Conservation (phyloP, 37 sponge, comb jelly and placozoan genomes). For the Ephydatia muelleri region DNA sequence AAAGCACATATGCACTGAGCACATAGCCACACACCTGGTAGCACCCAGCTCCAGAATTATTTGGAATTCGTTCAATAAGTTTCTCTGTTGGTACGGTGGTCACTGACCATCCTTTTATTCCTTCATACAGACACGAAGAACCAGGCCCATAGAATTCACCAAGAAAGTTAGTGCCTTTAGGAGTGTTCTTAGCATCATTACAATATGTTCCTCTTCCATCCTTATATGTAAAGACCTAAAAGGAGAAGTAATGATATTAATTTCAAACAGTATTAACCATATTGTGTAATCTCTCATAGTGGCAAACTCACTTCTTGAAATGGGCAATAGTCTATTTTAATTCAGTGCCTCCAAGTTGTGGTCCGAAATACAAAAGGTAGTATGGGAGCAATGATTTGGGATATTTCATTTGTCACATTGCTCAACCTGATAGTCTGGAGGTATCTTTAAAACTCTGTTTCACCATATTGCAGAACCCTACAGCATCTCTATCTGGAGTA, state of each 20-base stretch:
- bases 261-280: background rate
- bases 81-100: background rate
- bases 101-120: constrained; percentile 7
- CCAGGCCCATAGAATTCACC: constrained; percentile 47
- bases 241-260: background rate
- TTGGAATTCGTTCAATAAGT: background rate
- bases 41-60: constrained; percentile 56
- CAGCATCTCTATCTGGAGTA: constrained; percentile 43
- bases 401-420: background rate
- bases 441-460: background rate
- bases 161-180: background rate
- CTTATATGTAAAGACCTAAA: constrained; percentile 8
- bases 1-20: background rate
- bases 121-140: constrained; percentile 54
- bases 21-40: constrained; percentile 72
- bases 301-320: constrained; percentile 50
- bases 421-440: background rate
- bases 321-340: constrained; percentile 68
- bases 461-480: constrained; percentile 36
- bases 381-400: too few species aligned
- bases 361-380: constrained; percentile 62
- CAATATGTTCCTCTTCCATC: constrained; percentile 19
- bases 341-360: constrained; percentile 45
- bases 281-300: background rate
- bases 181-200: constrained; percentile 8